Evolutionary conservation across 2,113 vertebrate species (phyloP).

Genomic region (Plotosus lineatus): DNA sequence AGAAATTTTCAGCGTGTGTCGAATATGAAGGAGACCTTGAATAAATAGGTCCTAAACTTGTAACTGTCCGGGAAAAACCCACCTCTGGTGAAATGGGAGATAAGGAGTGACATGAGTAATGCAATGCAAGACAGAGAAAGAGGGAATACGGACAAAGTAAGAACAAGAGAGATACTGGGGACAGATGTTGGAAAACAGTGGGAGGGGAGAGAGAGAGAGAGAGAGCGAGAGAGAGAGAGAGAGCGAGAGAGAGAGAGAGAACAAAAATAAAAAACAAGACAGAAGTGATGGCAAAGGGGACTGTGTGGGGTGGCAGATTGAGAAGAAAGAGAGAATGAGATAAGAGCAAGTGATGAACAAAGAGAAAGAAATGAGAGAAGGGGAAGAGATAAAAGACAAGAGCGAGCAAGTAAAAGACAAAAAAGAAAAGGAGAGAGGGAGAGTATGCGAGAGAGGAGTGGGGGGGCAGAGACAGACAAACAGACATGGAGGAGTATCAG

Average conservation of each 20-base stretch:
- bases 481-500: conserved; percentile 2
- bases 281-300: too few relatives aligned
- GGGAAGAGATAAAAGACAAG: not conserved
- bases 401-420: not conserved
- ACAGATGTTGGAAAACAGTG: not conserved
- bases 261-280: too few relatives aligned
- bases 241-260: not conserved
- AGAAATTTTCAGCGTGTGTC: not conserved
- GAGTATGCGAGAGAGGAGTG: not conserved
- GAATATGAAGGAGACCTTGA: not conserved
- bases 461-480: not conserved
- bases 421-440: not conserved
- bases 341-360: not conserved
- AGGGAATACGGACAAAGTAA: not conserved
- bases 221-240: not conserved
- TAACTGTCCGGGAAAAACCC: not conserved
- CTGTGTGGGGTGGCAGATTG: too few relatives aligned
- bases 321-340: too few relatives aligned
- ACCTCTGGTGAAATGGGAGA: not conserved
- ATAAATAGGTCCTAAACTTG: not conserved
- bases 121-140: not conserved
- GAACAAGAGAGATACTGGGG: not conserved
- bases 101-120: not conserved
- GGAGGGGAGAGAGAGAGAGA: not conserved
- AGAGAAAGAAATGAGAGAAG: not conserved